Percentiles rank a stretch among this genome's conserved stretches.
phyloP scores from a whole-genome alignment of 2,888 invertebrate genomes.

The Heterodera filipjevi region DNA sequence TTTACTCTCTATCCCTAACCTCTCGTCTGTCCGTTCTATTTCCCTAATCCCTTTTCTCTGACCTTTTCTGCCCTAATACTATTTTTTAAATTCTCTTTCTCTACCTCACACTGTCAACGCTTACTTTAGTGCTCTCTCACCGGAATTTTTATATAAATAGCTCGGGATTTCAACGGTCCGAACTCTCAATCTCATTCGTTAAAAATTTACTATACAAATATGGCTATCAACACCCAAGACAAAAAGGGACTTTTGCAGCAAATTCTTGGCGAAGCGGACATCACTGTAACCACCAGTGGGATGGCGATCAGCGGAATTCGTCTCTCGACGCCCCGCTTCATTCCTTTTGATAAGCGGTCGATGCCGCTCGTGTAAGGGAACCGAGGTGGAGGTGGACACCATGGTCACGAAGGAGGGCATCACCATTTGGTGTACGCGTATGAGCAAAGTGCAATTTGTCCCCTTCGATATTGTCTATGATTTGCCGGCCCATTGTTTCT shows the following conservation, averaged over 20 bases:
- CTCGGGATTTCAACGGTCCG: too few relatives aligned
- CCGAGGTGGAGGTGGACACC: background rate
- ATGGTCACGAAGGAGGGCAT: conserved; percentile 16
- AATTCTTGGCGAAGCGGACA: background rate
- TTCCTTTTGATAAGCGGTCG: conserved; percentile 3
- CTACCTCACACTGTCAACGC: too few relatives aligned
- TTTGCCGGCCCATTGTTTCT: too few relatives aligned
- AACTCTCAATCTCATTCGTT: too few relatives aligned
- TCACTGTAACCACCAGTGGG: background rate
- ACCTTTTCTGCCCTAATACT: too few relatives aligned
- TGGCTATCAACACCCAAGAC: conserved; percentile 10
- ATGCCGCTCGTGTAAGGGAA: background rate
- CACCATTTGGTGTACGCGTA: background rate
- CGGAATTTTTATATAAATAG: too few relatives aligned
- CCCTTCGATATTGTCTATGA: conserved; percentile 12
- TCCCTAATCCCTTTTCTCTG: too few relatives aligned
- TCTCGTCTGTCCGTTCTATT: too few relatives aligned
- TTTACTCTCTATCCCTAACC: too few relatives aligned
- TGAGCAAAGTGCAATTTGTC: background rate
- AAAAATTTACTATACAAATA: too few relatives aligned
- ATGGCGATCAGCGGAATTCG: background rate
- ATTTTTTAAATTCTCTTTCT: too few relatives aligned
- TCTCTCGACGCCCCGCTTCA: background rate
- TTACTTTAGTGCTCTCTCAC: too few relatives aligned
- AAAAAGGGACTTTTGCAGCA: background rate